A percentile compares a stretch with the other conserved stretches of the same genome.
These are phyloP conservation scores for Eretmochelys imbricata DNA, from an alignment of 2,113 vertebrate genomes.

Conservation along the genomic window DNA sequence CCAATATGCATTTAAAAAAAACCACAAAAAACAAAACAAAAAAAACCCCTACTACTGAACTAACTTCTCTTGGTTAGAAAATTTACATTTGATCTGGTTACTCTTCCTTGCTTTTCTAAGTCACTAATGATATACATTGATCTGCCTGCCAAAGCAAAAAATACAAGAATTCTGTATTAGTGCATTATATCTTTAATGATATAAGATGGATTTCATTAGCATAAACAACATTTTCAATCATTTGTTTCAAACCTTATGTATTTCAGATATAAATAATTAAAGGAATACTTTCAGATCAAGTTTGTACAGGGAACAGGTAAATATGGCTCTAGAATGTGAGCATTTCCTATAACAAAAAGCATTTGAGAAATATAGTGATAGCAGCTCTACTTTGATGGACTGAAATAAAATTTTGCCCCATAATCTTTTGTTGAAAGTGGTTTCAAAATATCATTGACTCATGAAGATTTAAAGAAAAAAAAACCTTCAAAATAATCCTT, in stretches of 20 bases:
- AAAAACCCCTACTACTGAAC: not conserved
- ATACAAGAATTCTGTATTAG: not conserved
- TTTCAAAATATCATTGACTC: slow-evolving; percentile 19
- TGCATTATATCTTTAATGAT: not conserved
- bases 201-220: not conserved
- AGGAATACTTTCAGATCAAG: not conserved
- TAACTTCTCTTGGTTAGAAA: not conserved
- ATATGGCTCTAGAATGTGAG: not conserved
- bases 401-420: slow-evolving; percentile 4
- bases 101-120: not conserved
- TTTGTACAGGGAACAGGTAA: not conserved
- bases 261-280: not conserved
- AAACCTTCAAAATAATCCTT: not conserved
- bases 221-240: not conserved
- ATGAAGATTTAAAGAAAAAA: not conserved
- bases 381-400: not conserved
- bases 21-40: too few relatives aligned
- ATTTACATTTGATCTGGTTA: not conserved
- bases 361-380: not conserved
- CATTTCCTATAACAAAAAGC: not conserved
- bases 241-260: not conserved
- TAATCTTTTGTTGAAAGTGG: slow-evolving; percentile 46
- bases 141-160: not conserved
- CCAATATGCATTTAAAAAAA: not conserved
- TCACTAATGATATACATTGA: not conserved